phyloP scores from a whole-genome alignment of 1,140 invertebrate genomes.

The Drosophila erecta region DNA sequence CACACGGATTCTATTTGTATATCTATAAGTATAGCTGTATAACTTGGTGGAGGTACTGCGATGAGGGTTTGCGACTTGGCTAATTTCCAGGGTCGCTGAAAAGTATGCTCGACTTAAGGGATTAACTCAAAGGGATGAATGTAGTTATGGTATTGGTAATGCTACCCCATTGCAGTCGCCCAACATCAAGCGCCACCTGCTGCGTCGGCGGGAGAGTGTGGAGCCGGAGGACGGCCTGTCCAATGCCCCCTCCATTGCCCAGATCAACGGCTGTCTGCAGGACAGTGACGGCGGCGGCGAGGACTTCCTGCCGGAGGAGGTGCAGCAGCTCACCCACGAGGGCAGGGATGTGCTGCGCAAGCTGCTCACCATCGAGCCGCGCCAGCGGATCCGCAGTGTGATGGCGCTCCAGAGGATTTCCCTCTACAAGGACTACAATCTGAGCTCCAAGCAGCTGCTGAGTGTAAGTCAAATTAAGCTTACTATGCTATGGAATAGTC shows the following conservation, averaged over 20 bases:
- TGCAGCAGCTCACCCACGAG: conserved; percentile 64
- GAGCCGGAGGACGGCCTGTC: conserved; percentile 24
- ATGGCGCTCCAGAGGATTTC: conserved; percentile 85
- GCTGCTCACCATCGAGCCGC: conserved; percentile 84
- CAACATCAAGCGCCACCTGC: conserved; percentile 37
- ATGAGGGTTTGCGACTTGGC: not conserved
- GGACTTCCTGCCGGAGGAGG: conserved; percentile 60
- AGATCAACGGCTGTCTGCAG: conserved; percentile 52
- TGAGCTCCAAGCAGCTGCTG: conserved; percentile 56
- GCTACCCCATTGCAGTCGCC: conserved; percentile 34
- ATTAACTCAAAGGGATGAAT: not conserved
- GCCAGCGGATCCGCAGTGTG: conserved; percentile 84
- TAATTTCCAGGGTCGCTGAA: conserved; percentile 8
- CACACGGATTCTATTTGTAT: not conserved
- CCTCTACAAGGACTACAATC: conserved; percentile 85
- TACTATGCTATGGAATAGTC: not conserved
- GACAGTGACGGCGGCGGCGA: conserved; percentile 25
- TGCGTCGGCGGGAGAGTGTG: conserved; percentile 7
- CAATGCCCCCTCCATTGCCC: conserved; percentile 49
- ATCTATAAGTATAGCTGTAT: not conserved
- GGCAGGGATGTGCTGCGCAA: conserved; percentile 84
- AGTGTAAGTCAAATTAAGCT: conserved; percentile 29
- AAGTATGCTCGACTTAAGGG: conserved; percentile 13
- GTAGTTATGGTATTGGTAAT: not conserved
- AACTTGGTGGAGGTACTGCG: too few species aligned